Conservation (phyloP, 2,797 vertebrate species). For the Esox lucius region DNA sequence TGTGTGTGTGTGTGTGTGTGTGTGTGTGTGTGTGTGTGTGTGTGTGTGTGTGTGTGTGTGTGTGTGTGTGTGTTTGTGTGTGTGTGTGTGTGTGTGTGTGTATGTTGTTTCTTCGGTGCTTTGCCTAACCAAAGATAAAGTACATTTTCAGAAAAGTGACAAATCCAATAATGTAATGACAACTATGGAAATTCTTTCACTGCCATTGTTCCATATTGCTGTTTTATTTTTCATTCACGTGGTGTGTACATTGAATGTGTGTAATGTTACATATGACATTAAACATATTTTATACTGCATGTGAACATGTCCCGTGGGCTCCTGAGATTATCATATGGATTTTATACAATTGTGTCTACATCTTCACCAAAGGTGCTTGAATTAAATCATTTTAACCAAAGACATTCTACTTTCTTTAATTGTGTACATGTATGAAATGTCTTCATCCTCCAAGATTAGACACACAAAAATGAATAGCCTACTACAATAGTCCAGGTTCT, state of each 20-base stretch:
- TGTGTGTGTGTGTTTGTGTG: too few relatives aligned
- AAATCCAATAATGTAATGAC: not conserved
- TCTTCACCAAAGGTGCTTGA: not conserved
- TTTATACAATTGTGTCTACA: not conserved
- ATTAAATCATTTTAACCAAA: not conserved
- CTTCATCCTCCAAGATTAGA: too few relatives aligned
- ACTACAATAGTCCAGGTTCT: too few relatives aligned
- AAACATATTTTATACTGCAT: too few relatives aligned
- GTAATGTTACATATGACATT: not conserved
- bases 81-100: not conserved
- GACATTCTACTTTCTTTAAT: not conserved
- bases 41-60: too few relatives aligned
- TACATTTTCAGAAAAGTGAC: not conserved
- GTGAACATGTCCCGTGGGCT: not conserved
- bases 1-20: too few relatives aligned
- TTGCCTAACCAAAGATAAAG: slow-evolving; percentile 26
- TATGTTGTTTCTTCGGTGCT: slow-evolving; percentile 23
- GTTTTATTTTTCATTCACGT: not conserved
- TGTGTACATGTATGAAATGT: not conserved
- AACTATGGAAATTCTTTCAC: not conserved
- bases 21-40: too few relatives aligned
- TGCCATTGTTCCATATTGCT: not conserved
- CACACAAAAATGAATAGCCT: too few relatives aligned
- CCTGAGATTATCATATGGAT: not conserved
- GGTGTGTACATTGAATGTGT: not conserved